These are phyloP conservation scores for Pao palembangensis DNA, from an alignment of 2,113 vertebrate species.

Conservation along the genomic window DNA sequence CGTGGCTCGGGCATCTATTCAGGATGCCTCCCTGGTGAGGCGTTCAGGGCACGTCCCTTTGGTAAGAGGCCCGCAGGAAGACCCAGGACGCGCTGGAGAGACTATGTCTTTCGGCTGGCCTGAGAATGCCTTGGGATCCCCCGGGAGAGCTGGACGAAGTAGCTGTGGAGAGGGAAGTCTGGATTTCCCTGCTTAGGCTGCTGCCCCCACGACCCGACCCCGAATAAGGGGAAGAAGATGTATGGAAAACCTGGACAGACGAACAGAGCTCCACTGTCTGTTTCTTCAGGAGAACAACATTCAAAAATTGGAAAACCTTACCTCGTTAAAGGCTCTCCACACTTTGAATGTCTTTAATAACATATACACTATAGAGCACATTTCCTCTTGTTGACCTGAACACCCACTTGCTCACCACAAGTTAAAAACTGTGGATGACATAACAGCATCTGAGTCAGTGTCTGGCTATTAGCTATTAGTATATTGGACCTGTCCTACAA, in stretches of 20 bases:
- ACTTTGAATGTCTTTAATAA: slow-evolving; percentile 92
- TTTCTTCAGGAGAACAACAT: slow-evolving; percentile 91
- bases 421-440: slow-evolving; percentile 74
- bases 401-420: slow-evolving; percentile 86
- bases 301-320: slow-evolving; percentile 86
- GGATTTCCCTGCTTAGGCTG: too few relatives aligned
- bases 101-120: too few relatives aligned
- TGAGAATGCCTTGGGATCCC: too few relatives aligned
- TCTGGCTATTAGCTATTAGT: slow-evolving; percentile 73
- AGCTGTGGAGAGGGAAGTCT: too few relatives aligned
- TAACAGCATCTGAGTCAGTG: slow-evolving; percentile 85
- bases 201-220: too few relatives aligned
- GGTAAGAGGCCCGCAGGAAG: too few relatives aligned
- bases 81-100: too few relatives aligned
- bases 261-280: slow-evolving; percentile 84
- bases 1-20: too few relatives aligned
- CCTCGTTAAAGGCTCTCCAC: slow-evolving; percentile 79
- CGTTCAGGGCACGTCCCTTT: too few relatives aligned
- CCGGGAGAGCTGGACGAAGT: too few relatives aligned
- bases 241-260: slow-evolving; percentile 87
- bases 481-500: slow-evolving; percentile 93
- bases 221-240: too few relatives aligned
- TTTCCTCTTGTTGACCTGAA: slow-evolving; percentile 83
- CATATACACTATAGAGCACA: slow-evolving; percentile 83
- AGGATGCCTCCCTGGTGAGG: too few relatives aligned